A percentile compares a stretch with the other conserved stretches of the same genome.
phyloP scores from a whole-genome alignment of 2,888 invertebrate genomes.

The Eristalis tenax region DNA sequence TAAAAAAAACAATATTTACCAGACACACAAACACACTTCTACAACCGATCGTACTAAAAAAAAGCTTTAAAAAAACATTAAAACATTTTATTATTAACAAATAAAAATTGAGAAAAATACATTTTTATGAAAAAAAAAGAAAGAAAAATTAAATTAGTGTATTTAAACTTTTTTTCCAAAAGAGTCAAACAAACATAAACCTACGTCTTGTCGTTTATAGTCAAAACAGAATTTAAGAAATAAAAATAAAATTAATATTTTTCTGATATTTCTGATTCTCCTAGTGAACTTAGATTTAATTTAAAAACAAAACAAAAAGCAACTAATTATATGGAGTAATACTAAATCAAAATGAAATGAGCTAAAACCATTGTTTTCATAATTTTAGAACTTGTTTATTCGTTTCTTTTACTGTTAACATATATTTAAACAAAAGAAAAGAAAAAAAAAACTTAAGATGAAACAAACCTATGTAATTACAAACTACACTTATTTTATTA shows the following conservation, averaged over 20 bases:
- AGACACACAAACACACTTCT: conserved; percentile 29
- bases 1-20: not conserved
- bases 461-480: conserved; percentile 63
- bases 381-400: conserved; percentile 69
- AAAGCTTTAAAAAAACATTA: conserved; percentile 58
- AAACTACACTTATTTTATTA: conserved; percentile 72
- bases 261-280: conserved; percentile 69
- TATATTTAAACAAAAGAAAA: conserved; percentile 55
- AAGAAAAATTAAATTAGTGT: conserved; percentile 33
- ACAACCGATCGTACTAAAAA: conserved; percentile 67
- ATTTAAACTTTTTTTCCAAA: conserved; percentile 53
- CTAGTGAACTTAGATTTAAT: conserved; percentile 70
- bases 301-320: conserved; percentile 42
- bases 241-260: conserved; percentile 54
- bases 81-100: conserved; percentile 3
- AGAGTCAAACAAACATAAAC: conserved; percentile 8
- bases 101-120: not conserved
- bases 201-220: conserved; percentile 60
- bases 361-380: conserved; percentile 66
- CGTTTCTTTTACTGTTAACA: conserved; percentile 69
- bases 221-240: conserved; percentile 29
- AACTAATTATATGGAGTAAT: conserved; percentile 36
- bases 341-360: conserved; percentile 50
- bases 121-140: conserved; percentile 50
- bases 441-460: conserved; percentile 14